Base-by-base conservation (phyloP, 2,888 invertebrate genomes). In the Callimorpha dominula region DNA sequence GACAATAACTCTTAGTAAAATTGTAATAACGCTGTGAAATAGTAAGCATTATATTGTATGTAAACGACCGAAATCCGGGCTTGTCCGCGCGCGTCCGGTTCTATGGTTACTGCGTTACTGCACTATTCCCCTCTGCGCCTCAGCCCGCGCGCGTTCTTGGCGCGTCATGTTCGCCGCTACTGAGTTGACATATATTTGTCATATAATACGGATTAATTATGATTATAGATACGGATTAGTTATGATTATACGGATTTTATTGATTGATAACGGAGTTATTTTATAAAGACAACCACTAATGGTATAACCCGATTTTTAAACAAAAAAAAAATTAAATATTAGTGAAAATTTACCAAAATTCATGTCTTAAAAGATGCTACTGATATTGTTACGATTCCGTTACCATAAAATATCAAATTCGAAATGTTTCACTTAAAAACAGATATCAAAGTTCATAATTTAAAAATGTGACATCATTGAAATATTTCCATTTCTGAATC, bases 91-190 rank as follows among this genome's bases (percentile, higher is more conserved):
- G 74, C 74, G 69, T 78, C 83, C 80, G 81, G 80, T 80, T 75
- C 80, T 76, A 76, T 84, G 81, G 85, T 82, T 82, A 84, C 79
- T 75, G 77, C 78, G 77, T 82, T 82, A 84, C 79, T 75, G 77
- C 78, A 77, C 77, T 72, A 70, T 71, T 70, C 68, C 17, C 57
- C 67, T 40, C 63, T 31, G 20, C 62, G 14, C 64, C 57, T 64
- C 74, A 17, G 20, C 6, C 50, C 63, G 14, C 65, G 70, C 68
- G 66, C 50, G 52, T 42, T 67, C 52, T 42, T 42, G 75, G 71
- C 75, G 73, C 69, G 75, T 67, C 74, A 62, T 74, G 77, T 78
- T 81, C 75, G 71, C 71, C 75, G 75, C 73, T 68, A 74, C 52
- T 52, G 52, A 54, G 50, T 66, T 52, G 42, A 3, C 40, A 67